phyloP scores from a whole-genome alignment of 2,888 invertebrate species.

The Caenorhabditis becei region DNA sequence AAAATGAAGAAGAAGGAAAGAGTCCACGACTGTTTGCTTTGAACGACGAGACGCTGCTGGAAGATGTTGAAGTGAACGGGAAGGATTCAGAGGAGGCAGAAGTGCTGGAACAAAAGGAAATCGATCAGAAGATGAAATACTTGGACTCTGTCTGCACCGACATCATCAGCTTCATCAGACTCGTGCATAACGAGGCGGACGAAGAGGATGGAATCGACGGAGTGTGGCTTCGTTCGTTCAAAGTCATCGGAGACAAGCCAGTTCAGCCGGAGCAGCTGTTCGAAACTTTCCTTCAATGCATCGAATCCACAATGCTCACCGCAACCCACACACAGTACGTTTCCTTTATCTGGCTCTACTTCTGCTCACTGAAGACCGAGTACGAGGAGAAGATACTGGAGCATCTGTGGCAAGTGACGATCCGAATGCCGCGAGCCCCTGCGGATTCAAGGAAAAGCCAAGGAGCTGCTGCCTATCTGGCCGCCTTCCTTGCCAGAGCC shows the following conservation, averaged over 20 bases:
- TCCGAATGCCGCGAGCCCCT: slow-evolving; percentile 69
- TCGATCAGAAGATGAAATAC: slow-evolving; percentile 29
- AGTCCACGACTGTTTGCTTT: slow-evolving; percentile 52
- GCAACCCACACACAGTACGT: slow-evolving; percentile 70
- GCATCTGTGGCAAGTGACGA: slow-evolving; percentile 73
- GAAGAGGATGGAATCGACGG: slow-evolving; percentile 8
- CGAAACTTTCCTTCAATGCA: slow-evolving; percentile 59
- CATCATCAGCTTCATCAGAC: slow-evolving; percentile 36
- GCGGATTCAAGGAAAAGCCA: slow-evolving; percentile 76
- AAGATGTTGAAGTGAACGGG: slow-evolving; percentile 40
- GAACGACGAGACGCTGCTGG: slow-evolving; percentile 47
- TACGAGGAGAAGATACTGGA: slow-evolving; percentile 66
- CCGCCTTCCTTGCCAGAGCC: slow-evolving; percentile 75
- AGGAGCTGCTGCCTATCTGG: slow-evolving; percentile 76
- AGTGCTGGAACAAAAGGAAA: slow-evolving; percentile 36
- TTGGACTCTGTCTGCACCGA: slow-evolving; percentile 44
- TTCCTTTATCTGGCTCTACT: slow-evolving; percentile 77
- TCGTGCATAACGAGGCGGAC: slow-evolving; percentile 3
- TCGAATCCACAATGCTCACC: slow-evolving; percentile 73
- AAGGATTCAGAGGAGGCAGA: slow-evolving; percentile 22
- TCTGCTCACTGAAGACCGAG: slow-evolving; percentile 69
- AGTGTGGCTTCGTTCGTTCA: slow-evolving; percentile 33
- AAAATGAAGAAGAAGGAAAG: slow-evolving; percentile 43
- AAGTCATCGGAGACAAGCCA: slow-evolving; percentile 14
- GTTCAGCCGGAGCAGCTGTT: slow-evolving; percentile 49